phyloP scores from a whole-genome alignment of 2,113 vertebrate species.

The Amia ocellicauda region DNA sequence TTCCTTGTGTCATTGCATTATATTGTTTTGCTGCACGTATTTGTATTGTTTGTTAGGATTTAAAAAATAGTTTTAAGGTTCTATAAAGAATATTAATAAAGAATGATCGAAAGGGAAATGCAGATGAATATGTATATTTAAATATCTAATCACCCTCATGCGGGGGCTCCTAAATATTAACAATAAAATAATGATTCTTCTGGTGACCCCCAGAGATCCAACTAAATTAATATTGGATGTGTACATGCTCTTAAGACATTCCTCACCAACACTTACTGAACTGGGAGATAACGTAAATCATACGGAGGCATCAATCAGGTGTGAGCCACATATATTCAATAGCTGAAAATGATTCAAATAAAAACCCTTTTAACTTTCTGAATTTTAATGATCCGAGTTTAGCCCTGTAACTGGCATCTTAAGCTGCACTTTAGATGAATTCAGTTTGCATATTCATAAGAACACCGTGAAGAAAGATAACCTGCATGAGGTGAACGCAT shows the following conservation, averaged over 20 bases:
- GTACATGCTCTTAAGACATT: neutral
- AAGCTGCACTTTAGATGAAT: slow-evolving; percentile 32
- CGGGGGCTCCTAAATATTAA: too few relatives aligned
- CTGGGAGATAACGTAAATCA: neutral
- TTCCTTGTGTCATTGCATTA: neutral
- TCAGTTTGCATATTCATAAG: slow-evolving; percentile 61
- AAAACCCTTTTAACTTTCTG: slow-evolving; percentile 6
- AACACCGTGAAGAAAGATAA: slow-evolving; percentile 50
- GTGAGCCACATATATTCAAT: slow-evolving; percentile 16
- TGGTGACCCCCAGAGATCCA: too few relatives aligned
- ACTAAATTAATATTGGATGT: too few relatives aligned
- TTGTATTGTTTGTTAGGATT: neutral
- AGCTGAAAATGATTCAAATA: slow-evolving; percentile 18
- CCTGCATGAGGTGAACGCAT: slow-evolving; percentile 40
- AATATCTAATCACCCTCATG: too few relatives aligned
- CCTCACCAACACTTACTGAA: neutral
- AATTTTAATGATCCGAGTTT: slow-evolving; percentile 20
- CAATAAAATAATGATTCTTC: too few relatives aligned
- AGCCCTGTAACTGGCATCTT: slow-evolving; percentile 23
- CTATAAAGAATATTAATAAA: too few relatives aligned
- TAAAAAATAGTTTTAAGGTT: too few relatives aligned
- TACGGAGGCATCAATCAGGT: neutral
- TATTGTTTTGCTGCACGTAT: neutral
- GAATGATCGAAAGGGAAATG: too few relatives aligned
- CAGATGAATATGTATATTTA: too few relatives aligned